Conservation (phyloP, 2,888 invertebrate species). For the Pachliopta kotzebuea region DNA sequence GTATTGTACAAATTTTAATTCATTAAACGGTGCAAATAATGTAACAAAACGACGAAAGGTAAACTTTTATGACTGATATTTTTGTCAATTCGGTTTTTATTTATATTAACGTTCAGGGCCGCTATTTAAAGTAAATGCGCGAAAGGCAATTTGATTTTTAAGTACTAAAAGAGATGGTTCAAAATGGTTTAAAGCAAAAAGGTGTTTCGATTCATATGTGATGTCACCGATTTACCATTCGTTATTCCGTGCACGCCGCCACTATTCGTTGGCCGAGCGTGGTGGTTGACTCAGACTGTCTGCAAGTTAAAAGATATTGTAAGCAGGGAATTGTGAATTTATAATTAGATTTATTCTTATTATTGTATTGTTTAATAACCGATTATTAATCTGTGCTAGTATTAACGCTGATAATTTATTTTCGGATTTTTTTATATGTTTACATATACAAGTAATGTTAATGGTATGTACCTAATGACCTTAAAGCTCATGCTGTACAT, state of each 20-base stretch:
- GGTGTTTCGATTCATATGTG: constrained; percentile 48
- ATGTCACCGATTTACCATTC: constrained; percentile 71
- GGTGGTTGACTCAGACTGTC: constrained; percentile 57
- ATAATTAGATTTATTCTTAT: not conserved
- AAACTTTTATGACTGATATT: constrained; percentile 41
- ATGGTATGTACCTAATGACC: no score
- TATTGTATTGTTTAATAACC: no score
- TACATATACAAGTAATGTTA: no score
- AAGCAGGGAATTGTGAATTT: constrained; percentile 1
- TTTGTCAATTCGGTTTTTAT: constrained; percentile 46
- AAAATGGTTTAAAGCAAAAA: constrained; percentile 39
- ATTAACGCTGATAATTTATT: no score
- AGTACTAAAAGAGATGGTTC: constrained; percentile 40
- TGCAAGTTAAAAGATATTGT: constrained; percentile 41
- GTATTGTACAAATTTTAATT: not conserved
- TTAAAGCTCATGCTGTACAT: no score
- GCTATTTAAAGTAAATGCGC: constrained; percentile 37
- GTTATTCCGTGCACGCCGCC: constrained; percentile 61
- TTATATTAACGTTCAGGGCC: constrained; percentile 55
- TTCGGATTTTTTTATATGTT: no score
- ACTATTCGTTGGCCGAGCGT: constrained; percentile 56
- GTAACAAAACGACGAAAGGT: constrained; percentile 38
- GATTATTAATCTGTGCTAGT: no score
- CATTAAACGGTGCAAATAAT: constrained; percentile 20
- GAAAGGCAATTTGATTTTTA: constrained; percentile 48